Percentiles rank a stretch among this genome's conserved stretches.
Conservation (phyloP, 2,113 vertebrate genomes). For the Sylvietta virens region DNA sequence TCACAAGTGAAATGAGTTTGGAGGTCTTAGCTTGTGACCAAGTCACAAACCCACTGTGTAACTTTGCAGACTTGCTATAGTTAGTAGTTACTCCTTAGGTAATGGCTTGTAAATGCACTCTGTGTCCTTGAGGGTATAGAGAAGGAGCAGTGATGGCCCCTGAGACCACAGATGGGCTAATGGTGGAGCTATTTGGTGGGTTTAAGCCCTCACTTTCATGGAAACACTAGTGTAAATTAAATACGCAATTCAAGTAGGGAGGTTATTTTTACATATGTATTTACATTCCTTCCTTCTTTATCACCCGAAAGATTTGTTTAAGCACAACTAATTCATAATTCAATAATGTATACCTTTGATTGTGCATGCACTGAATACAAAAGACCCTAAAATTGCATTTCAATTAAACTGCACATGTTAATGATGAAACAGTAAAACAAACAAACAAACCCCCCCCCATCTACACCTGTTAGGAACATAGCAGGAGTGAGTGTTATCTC, state of each 20-base stretch:
- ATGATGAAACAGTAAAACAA: constrained; percentile 25
- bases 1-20: constrained; percentile 35
- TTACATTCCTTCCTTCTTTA: background rate
- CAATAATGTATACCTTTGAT: background rate
- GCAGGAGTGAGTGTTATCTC: background rate
- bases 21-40: constrained; percentile 1
- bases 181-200: background rate
- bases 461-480: background rate
- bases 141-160: background rate
- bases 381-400: constrained; percentile 20
- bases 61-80: background rate
- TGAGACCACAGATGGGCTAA: background rate
- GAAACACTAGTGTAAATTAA: background rate
- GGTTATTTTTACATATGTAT: background rate
- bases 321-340: constrained; percentile 1
- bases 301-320: background rate
- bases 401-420: background rate
- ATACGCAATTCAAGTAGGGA: background rate
- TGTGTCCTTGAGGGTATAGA: background rate
- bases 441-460: background rate
- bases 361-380: background rate
- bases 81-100: background rate
- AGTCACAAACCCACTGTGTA: background rate
- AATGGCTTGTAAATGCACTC: background rate
- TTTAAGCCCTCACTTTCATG: background rate